phyloP scores from a whole-genome alignment of 2,113 vertebrate genomes.

The human (Homo sapiens) region DNA sequence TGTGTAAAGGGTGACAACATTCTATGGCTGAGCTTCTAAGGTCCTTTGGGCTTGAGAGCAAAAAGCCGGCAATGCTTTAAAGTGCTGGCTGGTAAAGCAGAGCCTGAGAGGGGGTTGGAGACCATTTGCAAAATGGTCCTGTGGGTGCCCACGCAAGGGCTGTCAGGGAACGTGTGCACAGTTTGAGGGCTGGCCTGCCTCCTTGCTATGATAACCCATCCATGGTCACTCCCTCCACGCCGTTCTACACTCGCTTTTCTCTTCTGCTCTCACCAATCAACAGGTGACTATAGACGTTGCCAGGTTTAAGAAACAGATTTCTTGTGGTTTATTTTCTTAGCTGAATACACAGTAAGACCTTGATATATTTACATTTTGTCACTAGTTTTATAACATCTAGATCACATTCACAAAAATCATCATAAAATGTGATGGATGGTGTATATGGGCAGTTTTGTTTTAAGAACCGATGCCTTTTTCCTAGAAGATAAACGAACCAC shows the following conservation, averaged over 20 bases:
- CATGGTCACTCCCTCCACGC: not conserved
- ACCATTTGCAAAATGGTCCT: not conserved
- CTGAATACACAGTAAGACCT: slow-evolving; percentile 2
- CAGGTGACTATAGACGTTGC: not conserved
- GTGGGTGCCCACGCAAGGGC: not conserved
- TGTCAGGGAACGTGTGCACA: not conserved
- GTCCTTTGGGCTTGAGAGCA: not conserved
- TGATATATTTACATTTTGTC: not conserved
- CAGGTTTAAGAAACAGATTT: slow-evolving; percentile 24
- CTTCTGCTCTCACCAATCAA: not conserved
- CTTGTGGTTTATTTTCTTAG: not conserved
- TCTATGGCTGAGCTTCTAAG: not conserved
- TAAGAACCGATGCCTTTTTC: not conserved
- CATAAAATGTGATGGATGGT: not conserved
- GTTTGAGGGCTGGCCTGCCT: not conserved
- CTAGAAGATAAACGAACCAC: slow-evolving; percentile 53
- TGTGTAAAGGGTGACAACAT: not conserved
- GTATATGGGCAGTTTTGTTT: slow-evolving; percentile 12
- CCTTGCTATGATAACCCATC: not conserved
- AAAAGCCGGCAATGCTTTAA: not conserved
- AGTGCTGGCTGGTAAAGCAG: fast-evolving
- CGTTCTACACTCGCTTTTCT: not conserved
- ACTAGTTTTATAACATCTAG: not conserved
- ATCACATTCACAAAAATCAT: not conserved
- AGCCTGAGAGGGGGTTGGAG: not conserved